Conservation (phyloP, 2,888 invertebrate genomes). For the Lasius fuliginosus region DNA sequence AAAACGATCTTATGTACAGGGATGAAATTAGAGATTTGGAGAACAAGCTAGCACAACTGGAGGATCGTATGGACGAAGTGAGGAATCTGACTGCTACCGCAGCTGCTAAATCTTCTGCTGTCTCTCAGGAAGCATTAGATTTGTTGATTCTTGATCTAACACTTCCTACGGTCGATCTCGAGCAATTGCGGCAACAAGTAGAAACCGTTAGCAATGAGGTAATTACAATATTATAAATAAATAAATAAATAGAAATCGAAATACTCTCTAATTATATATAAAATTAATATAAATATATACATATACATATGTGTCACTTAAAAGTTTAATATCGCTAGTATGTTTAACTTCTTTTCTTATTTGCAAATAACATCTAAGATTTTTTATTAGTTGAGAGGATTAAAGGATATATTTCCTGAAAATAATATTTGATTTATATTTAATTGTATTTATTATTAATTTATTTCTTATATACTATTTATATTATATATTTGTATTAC, state of each 20-base stretch:
- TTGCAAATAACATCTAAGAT: too few species aligned
- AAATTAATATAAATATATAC: conserved; percentile 1
- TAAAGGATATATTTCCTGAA: too few species aligned
- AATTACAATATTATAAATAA: conserved; percentile 70
- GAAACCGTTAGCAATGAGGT: conserved; percentile 91
- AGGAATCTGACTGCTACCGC: conserved; percentile 92
- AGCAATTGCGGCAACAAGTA: conserved; percentile 90
- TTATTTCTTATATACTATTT: too few species aligned
- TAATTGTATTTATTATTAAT: too few species aligned
- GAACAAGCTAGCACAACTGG: conserved; percentile 90
- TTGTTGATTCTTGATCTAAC: conserved; percentile 93
- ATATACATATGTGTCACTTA: neutral
- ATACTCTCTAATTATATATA: neutral
- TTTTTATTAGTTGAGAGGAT: too few species aligned
- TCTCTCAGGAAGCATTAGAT: conserved; percentile 94
- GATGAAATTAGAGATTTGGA: conserved; percentile 90
- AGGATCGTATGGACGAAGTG: conserved; percentile 91
- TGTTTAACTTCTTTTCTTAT: too few species aligned
- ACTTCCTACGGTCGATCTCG: conserved; percentile 92
- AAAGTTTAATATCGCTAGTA: too few species aligned
- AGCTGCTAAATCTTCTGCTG: conserved; percentile 91
- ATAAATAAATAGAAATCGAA: neutral
- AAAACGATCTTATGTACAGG: conserved; percentile 82
- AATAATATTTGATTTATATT: too few species aligned
- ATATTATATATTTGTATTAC: conserved; percentile 25